Evolutionary conservation across 2,888 invertebrate species (phyloP).

Genomic region (Nineta flava): DNA sequence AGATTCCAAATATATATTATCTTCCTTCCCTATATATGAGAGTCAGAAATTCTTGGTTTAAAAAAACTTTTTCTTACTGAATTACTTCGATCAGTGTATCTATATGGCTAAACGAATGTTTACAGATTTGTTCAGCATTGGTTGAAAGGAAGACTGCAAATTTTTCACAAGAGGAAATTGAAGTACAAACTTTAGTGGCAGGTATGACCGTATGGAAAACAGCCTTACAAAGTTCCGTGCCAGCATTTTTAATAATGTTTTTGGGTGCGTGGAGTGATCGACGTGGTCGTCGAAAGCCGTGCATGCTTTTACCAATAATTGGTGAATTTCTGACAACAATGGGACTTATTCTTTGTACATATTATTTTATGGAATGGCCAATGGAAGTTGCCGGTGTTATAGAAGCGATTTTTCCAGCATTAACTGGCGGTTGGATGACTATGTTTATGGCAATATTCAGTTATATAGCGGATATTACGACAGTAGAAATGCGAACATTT

Average conservation of each 20-base stretch:
- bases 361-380: slow-evolving; percentile 34
- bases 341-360: slow-evolving; percentile 33
- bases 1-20: too few relatives aligned
- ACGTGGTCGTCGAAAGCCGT: slow-evolving; percentile 55
- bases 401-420: slow-evolving; percentile 33
- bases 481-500: slow-evolving; percentile 35
- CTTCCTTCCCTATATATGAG: too few relatives aligned
- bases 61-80: too few relatives aligned
- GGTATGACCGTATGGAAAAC: slow-evolving; percentile 78
- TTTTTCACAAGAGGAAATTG: slow-evolving; percentile 42
- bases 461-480: slow-evolving; percentile 41
- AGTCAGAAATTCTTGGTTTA: too few relatives aligned
- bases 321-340: slow-evolving; percentile 47
- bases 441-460: slow-evolving; percentile 40
- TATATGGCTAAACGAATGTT: too few relatives aligned
- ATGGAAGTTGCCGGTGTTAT: slow-evolving; percentile 33
- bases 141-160: slow-evolving; percentile 54
- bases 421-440: slow-evolving; percentile 39
- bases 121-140: slow-evolving; percentile 51
- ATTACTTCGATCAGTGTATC: too few relatives aligned
- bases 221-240: slow-evolving; percentile 63
- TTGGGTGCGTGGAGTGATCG: slow-evolving; percentile 65
- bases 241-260: slow-evolving; percentile 67
- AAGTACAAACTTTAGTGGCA: slow-evolving; percentile 57
- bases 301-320: slow-evolving; percentile 66